Base-by-base conservation (phyloP, 1,140 invertebrate species). In the Saccostrea glomerata region DNA sequence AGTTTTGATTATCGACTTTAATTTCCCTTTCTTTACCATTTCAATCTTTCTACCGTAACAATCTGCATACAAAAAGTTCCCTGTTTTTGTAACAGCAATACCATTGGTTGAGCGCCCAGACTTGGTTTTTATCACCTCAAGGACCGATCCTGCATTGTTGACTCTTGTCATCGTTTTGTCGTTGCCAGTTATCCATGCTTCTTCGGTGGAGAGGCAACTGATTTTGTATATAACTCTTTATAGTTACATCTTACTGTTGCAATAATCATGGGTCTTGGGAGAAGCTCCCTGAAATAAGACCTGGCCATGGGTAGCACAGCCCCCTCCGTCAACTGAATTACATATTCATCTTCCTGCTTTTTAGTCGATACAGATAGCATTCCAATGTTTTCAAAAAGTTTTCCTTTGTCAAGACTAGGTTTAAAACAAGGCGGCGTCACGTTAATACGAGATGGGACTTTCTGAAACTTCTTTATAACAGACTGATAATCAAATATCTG, bases 81-180 rank as follows among this genome's bases (percentile, higher is more conserved):
- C 58, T 15, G 17, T 63, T 63, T 63, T 63, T 17, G 17, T 20
- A 63, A 63, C 58, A 20, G n/a, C 13, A 3, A 63, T 17, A n/a
- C 58, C 58, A 63, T 63, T 63, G 58, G 58, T 63, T 17, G 58
- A 63, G n/a, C 58, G 58, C 2, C 58, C 58, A 20, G 58, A 63
- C 58, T 63, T 63, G 17, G 58, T 63, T 6, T 6, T 20, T 0
- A 63, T 20, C 15, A 6, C n/a, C 58, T 63, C 58, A 20, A 63
- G 58, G n/a, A 63, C 58, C 15, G 58, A 20, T 63, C 58, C 58
- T 63, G 6, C 17, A 0, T n/a, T 63, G 58, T 63, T 63, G 0
- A 63, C 58, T 63, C 58, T 63, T 63, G 58, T 63, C n/a, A 63
- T 63, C n/a, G 15, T 63, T 63, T 63, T 63, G 58, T 63, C 58